Evolutionary conservation across 1,140 invertebrate genomes (phyloP).

Genomic region (Hypsibius dujardini): DNA sequence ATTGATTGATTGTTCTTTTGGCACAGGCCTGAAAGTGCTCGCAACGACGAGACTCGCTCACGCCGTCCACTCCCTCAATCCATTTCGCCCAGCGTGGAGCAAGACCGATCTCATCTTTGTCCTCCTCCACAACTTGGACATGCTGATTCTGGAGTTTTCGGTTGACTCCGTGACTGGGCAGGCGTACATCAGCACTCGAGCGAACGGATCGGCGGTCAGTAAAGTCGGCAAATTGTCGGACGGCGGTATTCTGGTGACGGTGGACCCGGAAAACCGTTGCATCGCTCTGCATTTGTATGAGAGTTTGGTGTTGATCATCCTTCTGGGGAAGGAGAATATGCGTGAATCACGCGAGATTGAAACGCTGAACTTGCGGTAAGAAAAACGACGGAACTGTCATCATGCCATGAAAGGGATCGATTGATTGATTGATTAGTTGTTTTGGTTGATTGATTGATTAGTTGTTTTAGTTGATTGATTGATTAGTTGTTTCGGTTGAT

Average conservation of each 20-base stretch:
- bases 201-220: background rate
- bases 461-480: too few species aligned
- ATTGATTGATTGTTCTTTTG: too few species aligned
- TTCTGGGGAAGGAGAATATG: background rate
- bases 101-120: conserved; percentile 9
- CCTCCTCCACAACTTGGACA: background rate
- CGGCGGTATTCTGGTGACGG: background rate
- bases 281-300: conserved; percentile 14
- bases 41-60: background rate
- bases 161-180: background rate
- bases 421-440: too few species aligned
- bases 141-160: background rate
- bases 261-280: background rate
- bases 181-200: background rate
- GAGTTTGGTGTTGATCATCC: conserved; percentile 11
- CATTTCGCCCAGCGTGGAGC: background rate
- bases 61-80: background rate
- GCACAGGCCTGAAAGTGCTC: background rate
- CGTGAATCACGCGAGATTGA: background rate
- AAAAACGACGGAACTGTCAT: too few species aligned
- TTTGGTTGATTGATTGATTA: too few species aligned
- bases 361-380: background rate
- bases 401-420: too few species aligned
- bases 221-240: conserved; percentile 1
- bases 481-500: too few species aligned